Evolutionary conservation across 2,888 invertebrate species (phyloP), one percentile per base, ranked within the genome.

Genomic region (Crossocerus cetratus): DNA sequence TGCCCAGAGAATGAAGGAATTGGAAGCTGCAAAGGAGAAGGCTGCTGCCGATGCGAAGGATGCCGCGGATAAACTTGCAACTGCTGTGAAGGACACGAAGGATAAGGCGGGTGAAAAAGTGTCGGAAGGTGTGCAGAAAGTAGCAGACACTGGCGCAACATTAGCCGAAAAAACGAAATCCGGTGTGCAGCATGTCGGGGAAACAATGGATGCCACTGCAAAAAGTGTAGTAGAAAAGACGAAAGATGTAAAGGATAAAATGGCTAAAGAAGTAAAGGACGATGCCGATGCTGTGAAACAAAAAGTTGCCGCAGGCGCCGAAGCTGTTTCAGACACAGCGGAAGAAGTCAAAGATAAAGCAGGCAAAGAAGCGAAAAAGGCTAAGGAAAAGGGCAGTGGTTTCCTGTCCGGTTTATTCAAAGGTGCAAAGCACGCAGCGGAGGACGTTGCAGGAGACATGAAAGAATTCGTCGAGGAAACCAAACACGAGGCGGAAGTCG

Each of bases 401-500:
- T 67, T 69, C 45, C 57, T 65, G 2, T 68, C 72, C 5, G 61
- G 71, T 3, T 2, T 74, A 3, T 75, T 77, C 14, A 80, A 74
- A 49, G 49, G 49, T 16, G 49, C 16, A 49, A 49, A 49, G 14
- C 49, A 49, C 49, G 49, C 49, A 3, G 49, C 49, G 0, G 71
- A 81, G 8, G 62, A 76, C 23, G 42, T 65, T 54, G 69, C 23
- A 2, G 70, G 59, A 16, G 49, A 49, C 13, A n/a, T 49, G 49
- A 49, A 49, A 49, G 49, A 49, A n/a, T 49, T 49, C 13, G 49
- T 49, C 14, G n/a, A 49, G 0, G 65, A 54, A 22, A 45, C 58
- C 1, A 72, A 82, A 4, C 70, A 72, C 42, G 60, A 72, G 14
- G 66, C 67, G 0, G 92, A 91, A 84, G 91, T 91, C 49, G 82